phyloP scores from a whole-genome alignment of 2,797 vertebrate species.

The Dromococcyx pavoninus region DNA sequence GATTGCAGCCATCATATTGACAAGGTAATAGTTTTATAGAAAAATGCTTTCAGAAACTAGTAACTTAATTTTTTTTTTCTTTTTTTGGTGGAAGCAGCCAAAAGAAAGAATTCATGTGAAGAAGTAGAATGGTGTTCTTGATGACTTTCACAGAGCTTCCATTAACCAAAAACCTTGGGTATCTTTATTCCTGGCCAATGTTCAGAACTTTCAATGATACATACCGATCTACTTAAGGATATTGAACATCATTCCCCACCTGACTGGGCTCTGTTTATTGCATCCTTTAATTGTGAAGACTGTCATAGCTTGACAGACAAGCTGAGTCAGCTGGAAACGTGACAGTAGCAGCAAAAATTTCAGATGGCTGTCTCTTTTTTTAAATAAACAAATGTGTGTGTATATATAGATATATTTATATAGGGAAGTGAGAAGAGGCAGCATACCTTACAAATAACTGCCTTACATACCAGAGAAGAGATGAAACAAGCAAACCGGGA shows the following conservation, averaged over 20 bases:
- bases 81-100: conserved; percentile 64
- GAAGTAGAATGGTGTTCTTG: conserved; percentile 77
- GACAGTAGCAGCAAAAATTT: conserved; percentile 26
- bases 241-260: conserved; percentile 40
- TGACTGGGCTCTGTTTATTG: conserved; percentile 27
- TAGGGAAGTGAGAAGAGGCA: conserved; percentile 31
- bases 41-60: conserved; percentile 74
- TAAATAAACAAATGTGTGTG: not conserved
- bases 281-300: conserved; percentile 42
- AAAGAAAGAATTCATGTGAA: conserved; percentile 75
- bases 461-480: conserved; percentile 50
- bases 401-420: too few species aligned
- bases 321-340: conserved; percentile 49
- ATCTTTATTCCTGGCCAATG: conserved; percentile 51
- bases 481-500: conserved; percentile 19
- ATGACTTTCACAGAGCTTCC: conserved; percentile 81
- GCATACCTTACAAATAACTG: conserved; percentile 43
- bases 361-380: conserved; percentile 11
- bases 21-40: conserved; percentile 77
- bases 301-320: conserved; percentile 10
- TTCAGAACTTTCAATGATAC: conserved; percentile 58
- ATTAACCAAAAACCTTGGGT: conserved; percentile 71
- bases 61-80: conserved; percentile 64
- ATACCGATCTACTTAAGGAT: conserved; percentile 25
- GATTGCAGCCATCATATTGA: conserved; percentile 78